Percentiles rank a stretch among this genome's conserved stretches.
Conservation (phyloP, 2,797 vertebrate species). For the Anas bahamensis region DNA sequence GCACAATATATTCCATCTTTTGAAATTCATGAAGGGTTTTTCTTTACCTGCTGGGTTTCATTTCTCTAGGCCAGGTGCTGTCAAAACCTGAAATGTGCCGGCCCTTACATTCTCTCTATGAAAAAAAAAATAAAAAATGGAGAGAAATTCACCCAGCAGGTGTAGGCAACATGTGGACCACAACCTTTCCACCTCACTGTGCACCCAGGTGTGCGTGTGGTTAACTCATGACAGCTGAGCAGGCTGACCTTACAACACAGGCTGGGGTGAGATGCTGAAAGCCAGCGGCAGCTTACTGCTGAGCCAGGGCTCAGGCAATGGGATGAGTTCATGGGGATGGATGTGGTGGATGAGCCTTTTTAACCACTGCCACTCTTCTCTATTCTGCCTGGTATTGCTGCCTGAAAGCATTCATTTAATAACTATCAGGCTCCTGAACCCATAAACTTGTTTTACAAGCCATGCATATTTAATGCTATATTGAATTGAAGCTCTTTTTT, state of each 20-base stretch:
- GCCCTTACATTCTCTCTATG: not conserved
- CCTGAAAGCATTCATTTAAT: not conserved
- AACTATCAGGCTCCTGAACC: not conserved
- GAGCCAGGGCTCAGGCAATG: rapidly evolving
- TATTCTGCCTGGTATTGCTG: not conserved
- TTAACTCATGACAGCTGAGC: not conserved
- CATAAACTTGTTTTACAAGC: not conserved
- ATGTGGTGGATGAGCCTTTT: not conserved
- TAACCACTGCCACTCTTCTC: not conserved
- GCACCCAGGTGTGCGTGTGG: not conserved
- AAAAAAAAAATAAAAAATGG: not conserved
- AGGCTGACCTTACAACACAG: not conserved
- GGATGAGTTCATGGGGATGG: not conserved
- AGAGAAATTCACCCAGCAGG: not conserved
- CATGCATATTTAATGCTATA: not conserved
- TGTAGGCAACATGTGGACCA: not conserved
- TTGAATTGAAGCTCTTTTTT: conserved; percentile 13
- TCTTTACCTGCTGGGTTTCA: conserved; percentile 27
- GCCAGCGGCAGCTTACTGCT: not conserved
- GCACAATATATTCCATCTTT: not conserved
- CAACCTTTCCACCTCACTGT: not conserved
- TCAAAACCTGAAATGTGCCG: conserved; percentile 15
- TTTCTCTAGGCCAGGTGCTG: conserved; percentile 19
- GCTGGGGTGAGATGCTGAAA: not conserved
- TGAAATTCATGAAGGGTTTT: not conserved